These are phyloP conservation scores for Drosophila littoralis DNA, from an alignment of 1,140 invertebrate genomes.

Conservation along the genomic window DNA sequence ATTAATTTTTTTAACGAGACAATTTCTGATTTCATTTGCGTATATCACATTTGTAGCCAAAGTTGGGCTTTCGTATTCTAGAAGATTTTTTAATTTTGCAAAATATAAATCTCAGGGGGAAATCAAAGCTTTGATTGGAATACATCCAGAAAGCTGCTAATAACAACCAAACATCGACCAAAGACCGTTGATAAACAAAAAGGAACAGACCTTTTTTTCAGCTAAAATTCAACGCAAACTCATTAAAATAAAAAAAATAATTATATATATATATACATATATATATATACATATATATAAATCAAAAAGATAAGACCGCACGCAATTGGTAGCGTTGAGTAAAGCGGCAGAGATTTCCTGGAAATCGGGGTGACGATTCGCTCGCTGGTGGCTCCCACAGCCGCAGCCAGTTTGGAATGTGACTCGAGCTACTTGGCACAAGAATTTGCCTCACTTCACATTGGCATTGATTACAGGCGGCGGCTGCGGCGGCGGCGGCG, in stretches of 20 bases:
- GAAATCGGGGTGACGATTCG: constrained; percentile 59
- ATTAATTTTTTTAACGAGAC: no score
- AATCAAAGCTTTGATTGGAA: constrained; percentile 51
- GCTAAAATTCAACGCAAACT: constrained; percentile 51
- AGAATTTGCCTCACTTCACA: constrained; percentile 38
- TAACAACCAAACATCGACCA: constrained; percentile 66
- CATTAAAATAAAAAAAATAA: constrained; percentile 63
- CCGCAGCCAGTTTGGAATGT: constrained; percentile 58
- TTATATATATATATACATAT: constrained; percentile 33
- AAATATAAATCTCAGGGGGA: neutral
- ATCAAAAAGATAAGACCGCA: constrained; percentile 70
- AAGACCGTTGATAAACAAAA: constrained; percentile 2
- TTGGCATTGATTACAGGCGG: constrained; percentile 74
- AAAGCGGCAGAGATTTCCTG: constrained; percentile 46
- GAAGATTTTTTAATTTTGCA: no score
- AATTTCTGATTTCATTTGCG: no score
- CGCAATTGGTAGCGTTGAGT: constrained; percentile 35
- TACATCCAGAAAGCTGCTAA: constrained; percentile 63
- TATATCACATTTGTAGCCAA: no score
- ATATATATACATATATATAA: constrained; percentile 15
- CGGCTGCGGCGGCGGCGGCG: neutral
- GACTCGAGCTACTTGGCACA: constrained; percentile 22
- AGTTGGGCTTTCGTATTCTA: no score
- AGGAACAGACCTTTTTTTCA: constrained; percentile 50
- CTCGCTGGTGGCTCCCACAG: constrained; percentile 62